These are phyloP conservation scores for Eidolon helvum DNA, from an alignment of 2,113 vertebrate species.

Conservation along the genomic window DNA sequence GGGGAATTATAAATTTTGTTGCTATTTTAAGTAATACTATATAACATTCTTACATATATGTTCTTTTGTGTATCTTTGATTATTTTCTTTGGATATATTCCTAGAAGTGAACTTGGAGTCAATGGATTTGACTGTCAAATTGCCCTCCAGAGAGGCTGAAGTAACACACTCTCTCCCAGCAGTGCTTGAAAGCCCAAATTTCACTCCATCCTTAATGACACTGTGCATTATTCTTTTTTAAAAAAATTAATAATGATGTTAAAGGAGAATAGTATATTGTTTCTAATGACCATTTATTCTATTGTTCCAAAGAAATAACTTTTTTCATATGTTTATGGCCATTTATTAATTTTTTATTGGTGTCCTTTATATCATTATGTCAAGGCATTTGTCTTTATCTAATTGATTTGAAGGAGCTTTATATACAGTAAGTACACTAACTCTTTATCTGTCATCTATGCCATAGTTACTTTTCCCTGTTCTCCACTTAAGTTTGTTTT, in stretches of 20 bases:
- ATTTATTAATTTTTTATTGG: not conserved
- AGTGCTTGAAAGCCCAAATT: not conserved
- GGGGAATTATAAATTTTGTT: not conserved
- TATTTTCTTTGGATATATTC: not conserved
- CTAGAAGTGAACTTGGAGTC: not conserved
- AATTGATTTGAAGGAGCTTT: not conserved
- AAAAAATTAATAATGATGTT: not conserved
- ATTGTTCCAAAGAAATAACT: not conserved
- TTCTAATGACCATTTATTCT: not conserved
- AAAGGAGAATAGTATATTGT: not conserved
- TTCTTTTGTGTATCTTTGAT: not conserved
- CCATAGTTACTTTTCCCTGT: not conserved
- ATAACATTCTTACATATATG: not conserved
- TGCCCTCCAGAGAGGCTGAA: not conserved
- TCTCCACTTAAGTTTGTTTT: not conserved
- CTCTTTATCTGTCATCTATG: not conserved
- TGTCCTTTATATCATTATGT: not conserved
- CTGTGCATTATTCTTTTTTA: not conserved
- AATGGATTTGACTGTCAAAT: not conserved
- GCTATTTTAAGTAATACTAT: not conserved
- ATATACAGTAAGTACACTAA: not conserved
- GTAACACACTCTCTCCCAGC: not conserved
- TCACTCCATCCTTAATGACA: not conserved
- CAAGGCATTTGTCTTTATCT: not conserved
- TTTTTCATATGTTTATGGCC: not conserved